Evolutionary conservation across 92 coral and sea anemone species (phyloP), one percentile per base, ranked within the genome.

Genomic region (Epizoanthus ramosus): DNA sequence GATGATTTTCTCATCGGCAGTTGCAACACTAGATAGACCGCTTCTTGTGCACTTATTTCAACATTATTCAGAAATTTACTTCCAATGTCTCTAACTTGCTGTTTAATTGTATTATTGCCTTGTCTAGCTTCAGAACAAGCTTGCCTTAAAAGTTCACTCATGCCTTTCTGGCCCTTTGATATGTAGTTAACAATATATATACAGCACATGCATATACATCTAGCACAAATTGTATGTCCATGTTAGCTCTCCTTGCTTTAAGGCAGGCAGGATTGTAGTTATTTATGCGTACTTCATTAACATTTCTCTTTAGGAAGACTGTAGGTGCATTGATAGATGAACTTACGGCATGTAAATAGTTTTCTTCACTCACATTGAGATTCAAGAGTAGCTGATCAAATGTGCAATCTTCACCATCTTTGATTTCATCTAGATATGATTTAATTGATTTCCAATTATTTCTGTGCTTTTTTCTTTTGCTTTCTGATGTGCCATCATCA

Each of bases 1-100:
- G 88, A 88, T 54, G 85, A 45, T 73, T 88, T 88, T 85, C 92
- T 80, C 92, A 85, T 89, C 31, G 92, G 86, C 12, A 85, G 79
- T 75, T 85, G 92, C 50, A 80, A 72, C 39, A 85, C 75, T 4
- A 85, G 85, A 85, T 89, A 89, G 37, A 89, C 92, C 75, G 89
- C 92, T 81, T 85, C 92, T 75, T 91, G 94, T n/a, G 92, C 94
- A 88, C 94, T 85, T 23, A 90, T 87, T 90, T 90, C 94, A 79
- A 90, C 94, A 90, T 83, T 89, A 61, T 89, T 89, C 13, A 86
- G 73, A 79, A 89, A 89, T 68, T 74, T 88, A 72, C 81, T 88
- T 24, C 89, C 86, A 57, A 85, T 85, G 63, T 89, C 89, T 70
- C 87, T 89, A 21, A 89, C 89, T 74, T 83, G 86, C 28, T 87